Percentiles rank a stretch among this genome's conserved stretches.
Conservation (phyloP, 2,888 invertebrate genomes). For the Xestia xanthographa region DNA sequence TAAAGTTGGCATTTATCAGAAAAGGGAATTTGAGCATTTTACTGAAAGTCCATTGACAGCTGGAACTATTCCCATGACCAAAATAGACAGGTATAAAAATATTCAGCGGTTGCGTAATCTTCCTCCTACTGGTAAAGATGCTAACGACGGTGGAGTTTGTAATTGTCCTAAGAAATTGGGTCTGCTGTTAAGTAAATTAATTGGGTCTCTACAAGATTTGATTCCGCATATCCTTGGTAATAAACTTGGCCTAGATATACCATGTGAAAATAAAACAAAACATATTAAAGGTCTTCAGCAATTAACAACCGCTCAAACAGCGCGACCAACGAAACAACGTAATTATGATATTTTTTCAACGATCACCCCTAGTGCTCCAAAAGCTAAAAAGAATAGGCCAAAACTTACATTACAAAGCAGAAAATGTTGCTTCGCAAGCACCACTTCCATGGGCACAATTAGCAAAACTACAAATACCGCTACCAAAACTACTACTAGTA, state of each 20-base stretch:
- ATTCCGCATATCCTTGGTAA: constrained; percentile 61
- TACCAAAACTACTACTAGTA: background rate
- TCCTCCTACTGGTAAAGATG: background rate
- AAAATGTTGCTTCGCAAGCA: constrained; percentile 2
- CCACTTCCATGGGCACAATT: background rate
- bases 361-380: background rate
- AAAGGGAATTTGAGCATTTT: constrained; percentile 59
- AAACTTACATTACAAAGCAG: background rate
- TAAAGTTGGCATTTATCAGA: constrained; percentile 64
- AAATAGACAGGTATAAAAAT: constrained; percentile 18
- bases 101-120: constrained; percentile 11
- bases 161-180: constrained; percentile 75
- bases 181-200: constrained; percentile 70
- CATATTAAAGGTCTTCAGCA: background rate
- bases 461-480: background rate
- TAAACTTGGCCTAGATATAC: background rate
- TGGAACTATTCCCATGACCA: constrained; percentile 36
- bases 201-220: constrained; percentile 71
- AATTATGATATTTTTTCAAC: background rate
- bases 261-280: constrained; percentile 17
- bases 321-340: background rate
- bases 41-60: constrained; percentile 49
- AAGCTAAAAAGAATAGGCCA: background rate
- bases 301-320: background rate
- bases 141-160: constrained; percentile 58